Evolutionary conservation across 2,888 invertebrate genomes (phyloP), one percentile per base, ranked within the genome.

Genomic region (Mechanitis messenoides): DNA sequence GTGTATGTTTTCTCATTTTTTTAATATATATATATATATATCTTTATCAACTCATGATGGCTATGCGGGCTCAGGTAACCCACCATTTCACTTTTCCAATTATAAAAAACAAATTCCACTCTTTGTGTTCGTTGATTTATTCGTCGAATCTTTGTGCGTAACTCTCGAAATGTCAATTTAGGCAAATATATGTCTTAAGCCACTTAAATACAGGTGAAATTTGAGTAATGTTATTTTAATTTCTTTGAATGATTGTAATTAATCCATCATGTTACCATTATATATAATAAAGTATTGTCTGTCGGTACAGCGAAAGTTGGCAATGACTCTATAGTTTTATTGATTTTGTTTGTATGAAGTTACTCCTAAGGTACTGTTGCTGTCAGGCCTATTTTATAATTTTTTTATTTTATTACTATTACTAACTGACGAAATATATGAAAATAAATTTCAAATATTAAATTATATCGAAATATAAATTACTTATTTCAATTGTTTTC

Each of bases 241-340:
- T 5, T 20, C 45, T 45, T 53, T n/a, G 33, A 56, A 42, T 35
- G 28, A 5, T 38, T 33, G 71, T 72, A 76, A 79, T 80, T 78
- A 78, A 72, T 73, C 69, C 63, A 63, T 58, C 66, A 64, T 53
- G 54, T 62, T 57, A 60, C 53, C 59, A 56, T 20, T 33, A 33
- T 55, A 46, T 56, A 57, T 60, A 63, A 58, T 60, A 55, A 35
- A 46, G 35, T 50, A 60, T 60, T 58, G 38, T 59, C 53, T 46
- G 55, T 58, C 58, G 50, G 38, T 64, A 7, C 53, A 53, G 61
- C 61, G 64, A 64, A 65, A 64, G 59, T 56, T 45, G 6, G 50
- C 55, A 50, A 31, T 50, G 6, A 9, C 31, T 50, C 9, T 11
- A 11, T 31, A 50, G 5, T 50, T 31, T 50, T 42, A 42, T 50